Evolutionary conservation across 2,113 vertebrate species (phyloP), one percentile per base, ranked within the genome.

Genomic region (Dendrocopos noguchii): DNA sequence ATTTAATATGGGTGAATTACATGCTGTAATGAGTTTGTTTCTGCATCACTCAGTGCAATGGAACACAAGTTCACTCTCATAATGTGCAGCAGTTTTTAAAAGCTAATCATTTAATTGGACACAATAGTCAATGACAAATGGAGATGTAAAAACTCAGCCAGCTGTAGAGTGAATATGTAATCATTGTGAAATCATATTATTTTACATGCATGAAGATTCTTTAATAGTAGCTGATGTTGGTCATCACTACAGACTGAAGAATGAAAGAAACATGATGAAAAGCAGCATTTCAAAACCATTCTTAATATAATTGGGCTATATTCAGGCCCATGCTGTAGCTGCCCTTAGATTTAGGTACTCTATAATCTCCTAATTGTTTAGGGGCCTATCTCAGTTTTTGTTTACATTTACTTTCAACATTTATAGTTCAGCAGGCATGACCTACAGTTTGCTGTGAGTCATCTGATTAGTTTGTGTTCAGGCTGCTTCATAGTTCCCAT

Each of bases 1-100:
- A 99, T 99, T 99, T 99, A 99, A 99, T 99, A 99, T 99, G 99
- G 99, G 99, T 99, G 99, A 99, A 99, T 98, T 99, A 99, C 99
- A 99, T 99, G 99, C 99, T 99, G 99, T 99, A 99, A 99, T 99
- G 99, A 99, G 99, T 99, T 99, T 99, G 99, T 99, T 99, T 99
- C 99, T 99, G 99, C 99, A 99, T 99, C 99, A 98, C 98, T 99
- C 99, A 98, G 98, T 99, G 98, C 98, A 98, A 98, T 98, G 98
- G 98, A 99, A 99, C 98, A 99, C 99, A 98, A 99, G 99, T 99
- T 99, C 99, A 98, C 99, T 99, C 98, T 98, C 99, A 98, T 99
- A 99, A 98, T 98, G 97, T 97, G 98, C 98, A 98, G 98, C 98
- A 99, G 99, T 99, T 99, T 99, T 99, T 99, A 99, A 98, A 99